Evolutionary conservation across 2,888 invertebrate species (phyloP), one percentile per base, ranked within the genome.

Genomic region (Heliconius erato): DNA sequence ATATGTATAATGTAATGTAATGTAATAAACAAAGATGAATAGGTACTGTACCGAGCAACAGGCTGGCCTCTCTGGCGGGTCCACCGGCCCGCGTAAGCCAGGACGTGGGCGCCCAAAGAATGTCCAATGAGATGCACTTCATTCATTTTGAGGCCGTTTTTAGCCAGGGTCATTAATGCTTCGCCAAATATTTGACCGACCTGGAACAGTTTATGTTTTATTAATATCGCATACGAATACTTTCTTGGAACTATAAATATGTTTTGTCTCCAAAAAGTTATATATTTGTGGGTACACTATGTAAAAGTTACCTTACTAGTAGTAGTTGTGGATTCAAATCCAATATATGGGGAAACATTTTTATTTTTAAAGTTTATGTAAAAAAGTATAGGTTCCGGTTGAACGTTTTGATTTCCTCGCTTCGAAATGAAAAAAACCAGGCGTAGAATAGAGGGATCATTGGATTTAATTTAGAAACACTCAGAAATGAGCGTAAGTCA

Each of bases 91-190:
- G 95, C 93, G 80, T 89, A 91, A 0, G 91, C 95, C 91, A 94
- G 92, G 49, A 95, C 83, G 77, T 96, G 96, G 2, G 95, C 95
- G 3, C 96, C 96, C 3, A 96, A 88, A 0, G 96, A 96, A 84
- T 96, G 95, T 0, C 95, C 96, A 32, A 96, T 85, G 3, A 96
- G 88, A 67, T 96, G 96, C 0, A 95, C 86, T 11, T 89, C 88
- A 1, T 90, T 89, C 86, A 92, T 89, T 82, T 91, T 90, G 16
- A 96, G 85, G 23, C 96, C 96, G 26, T 89, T 88, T 54, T 86
- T 83, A 0, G 90, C 88, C 12, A 96, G 86, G 12, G 86, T 88
- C 7, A 93, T 87, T 35, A 85, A 69, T 19, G 85, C 82, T 63
- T 49, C 65, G 71, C 86, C 85, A 49, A 86, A 79, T 72, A 85